Conservation (phyloP, 2,888 invertebrate species). For the Eupithecia subfuscata region DNA sequence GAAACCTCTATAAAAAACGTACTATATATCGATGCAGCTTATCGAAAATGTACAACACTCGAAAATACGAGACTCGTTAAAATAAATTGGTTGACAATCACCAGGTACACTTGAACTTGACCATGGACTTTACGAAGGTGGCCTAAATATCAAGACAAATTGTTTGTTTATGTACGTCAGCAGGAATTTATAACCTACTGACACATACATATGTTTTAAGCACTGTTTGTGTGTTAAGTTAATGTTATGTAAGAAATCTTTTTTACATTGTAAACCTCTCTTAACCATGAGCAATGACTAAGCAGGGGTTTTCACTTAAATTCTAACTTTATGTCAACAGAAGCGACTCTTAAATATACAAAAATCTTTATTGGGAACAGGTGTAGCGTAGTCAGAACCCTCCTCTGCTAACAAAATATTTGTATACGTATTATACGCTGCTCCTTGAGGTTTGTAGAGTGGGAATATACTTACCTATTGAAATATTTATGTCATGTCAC, state of each 20-base stretch:
- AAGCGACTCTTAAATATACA: no score
- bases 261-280: background rate
- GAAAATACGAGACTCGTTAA: conserved; percentile 22
- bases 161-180: conserved; percentile 32
- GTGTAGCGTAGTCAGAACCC: no score
- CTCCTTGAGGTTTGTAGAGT: background rate
- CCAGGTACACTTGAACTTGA: conserved; percentile 58
- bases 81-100: conserved; percentile 51
- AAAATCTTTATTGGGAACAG: no score
- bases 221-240: conserved; percentile 15
- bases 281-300: background rate
- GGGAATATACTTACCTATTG: background rate
- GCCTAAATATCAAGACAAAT: conserved; percentile 46
- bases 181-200: conserved; percentile 12
- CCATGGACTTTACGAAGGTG: conserved; percentile 57
- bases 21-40: conserved; percentile 5
- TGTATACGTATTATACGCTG: background rate
- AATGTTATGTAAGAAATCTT: background rate
- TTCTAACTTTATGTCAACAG: background rate
- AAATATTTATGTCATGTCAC: background rate
- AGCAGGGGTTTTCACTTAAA: background rate
- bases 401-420: no score
- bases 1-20: no score
- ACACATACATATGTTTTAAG: conserved; percentile 16
- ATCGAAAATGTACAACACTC: conserved; percentile 26